Base-by-base conservation (phyloP, 2,113 vertebrate genomes). In the Epinephelus cyanopodus region DNA sequence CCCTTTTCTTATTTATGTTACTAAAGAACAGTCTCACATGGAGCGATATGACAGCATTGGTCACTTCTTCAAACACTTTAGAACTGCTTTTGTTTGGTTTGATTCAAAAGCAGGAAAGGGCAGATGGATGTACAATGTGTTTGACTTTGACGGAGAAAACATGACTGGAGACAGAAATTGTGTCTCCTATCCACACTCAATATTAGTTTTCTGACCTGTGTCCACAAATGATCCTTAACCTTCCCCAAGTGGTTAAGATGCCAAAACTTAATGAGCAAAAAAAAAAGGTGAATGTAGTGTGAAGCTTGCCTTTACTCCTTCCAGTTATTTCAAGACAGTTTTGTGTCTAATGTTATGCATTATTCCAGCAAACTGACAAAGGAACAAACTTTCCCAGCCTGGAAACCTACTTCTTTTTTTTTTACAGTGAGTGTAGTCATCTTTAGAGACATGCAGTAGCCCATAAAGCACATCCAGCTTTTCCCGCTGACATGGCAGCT, bases 51-150 rank as follows among this genome's bases (percentile, higher is more conserved):
- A 14, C 66, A 33, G 11, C 39, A 50, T 23, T 62, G 1, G 23
- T 21, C 3, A 7, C 48, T 17, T 17, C 23, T 57, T 27, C 25
- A 21, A 21, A 11, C 9, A 18, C 21, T n/a, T 21, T 33, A 7
- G 18, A 78, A 68, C 33, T 21, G 9, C 42, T 0, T 42, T 9
- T 23, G 19, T 64, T 54, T 56, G 21, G 21, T 25, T 70, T 13
- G 11, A 9, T 69, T 69, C 27, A 54, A 53, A 33, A 53, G 50
- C 68, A 70, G 52, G 33, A 70, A 70, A 56, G 23, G 14, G 25
- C 2, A 53, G 68, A 70, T 57, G 37, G 52, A 58, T 45, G 23
- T 13, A 58, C 2, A 19, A 6, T 45, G 53, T 57, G 33, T 56
- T 56, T 17, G 21, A 70, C 33, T 39, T 2, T 61, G 27, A 69